Evolutionary conservation across 2,888 invertebrate genomes (phyloP).

Genomic region (Anthophora plumipes): DNA sequence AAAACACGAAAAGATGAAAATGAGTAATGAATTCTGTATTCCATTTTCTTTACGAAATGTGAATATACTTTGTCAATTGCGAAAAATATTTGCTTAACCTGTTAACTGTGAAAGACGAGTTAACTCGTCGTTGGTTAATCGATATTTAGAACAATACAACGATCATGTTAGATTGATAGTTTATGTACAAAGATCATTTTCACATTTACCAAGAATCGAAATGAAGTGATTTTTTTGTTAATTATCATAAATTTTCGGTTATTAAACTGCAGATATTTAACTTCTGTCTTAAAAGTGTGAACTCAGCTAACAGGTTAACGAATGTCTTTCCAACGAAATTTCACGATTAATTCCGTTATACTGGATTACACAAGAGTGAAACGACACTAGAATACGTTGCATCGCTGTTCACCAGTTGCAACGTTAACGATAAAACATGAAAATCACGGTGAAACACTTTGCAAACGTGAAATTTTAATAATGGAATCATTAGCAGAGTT

Average conservation of each 20-base stretch:
- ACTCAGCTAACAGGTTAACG: too few species aligned
- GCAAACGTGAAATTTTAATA: background rate
- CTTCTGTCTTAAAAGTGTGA: too few species aligned
- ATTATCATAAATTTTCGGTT: too few species aligned
- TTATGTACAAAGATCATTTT: too few species aligned
- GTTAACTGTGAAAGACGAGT: too few species aligned
- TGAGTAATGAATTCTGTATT: background rate
- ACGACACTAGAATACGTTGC: background rate
- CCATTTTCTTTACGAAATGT: background rate
- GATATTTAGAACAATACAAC: too few species aligned
- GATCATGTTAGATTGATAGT: too few species aligned
- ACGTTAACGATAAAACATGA: background rate
- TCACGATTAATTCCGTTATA: background rate
- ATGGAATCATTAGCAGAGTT: background rate
- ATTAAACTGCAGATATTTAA: too few species aligned
- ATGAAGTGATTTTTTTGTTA: too few species aligned
- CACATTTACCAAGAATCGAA: too few species aligned
- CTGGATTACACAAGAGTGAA: too few species aligned
- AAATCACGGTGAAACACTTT: background rate
- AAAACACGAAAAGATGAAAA: background rate
- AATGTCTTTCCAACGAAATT: background rate
- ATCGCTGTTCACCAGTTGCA: background rate
- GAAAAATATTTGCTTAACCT: background rate
- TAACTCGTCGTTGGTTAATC: too few species aligned
- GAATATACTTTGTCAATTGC: background rate